Conservation (phyloP, 2,113 vertebrate species). For the Pholis gunnellus region DNA sequence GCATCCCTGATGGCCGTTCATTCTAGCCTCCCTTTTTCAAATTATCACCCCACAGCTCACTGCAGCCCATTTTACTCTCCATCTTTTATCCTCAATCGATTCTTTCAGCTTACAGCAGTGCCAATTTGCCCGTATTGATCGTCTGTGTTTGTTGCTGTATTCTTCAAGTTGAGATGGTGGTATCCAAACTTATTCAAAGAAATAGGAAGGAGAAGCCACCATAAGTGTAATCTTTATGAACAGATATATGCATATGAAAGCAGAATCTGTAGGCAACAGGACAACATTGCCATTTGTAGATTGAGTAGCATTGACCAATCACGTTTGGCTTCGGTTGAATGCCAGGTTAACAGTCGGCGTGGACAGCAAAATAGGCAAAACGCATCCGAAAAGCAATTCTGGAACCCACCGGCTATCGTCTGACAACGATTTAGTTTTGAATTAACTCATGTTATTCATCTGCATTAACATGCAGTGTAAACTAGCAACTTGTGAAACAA, state of each 20-base stretch:
- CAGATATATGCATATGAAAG: not conserved
- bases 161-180: slow-evolving; percentile 12
- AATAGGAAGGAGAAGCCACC: not conserved
- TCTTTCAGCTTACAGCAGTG: slow-evolving; percentile 33
- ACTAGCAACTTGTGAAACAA: not conserved
- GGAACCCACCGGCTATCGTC: too few species aligned
- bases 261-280: not conserved
- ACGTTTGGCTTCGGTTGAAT: not conserved
- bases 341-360: not conserved
- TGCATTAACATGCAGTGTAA: not conserved
- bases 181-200: slow-evolving; percentile 25
- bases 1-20: not conserved
- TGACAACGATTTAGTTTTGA: not conserved
- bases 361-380: not conserved
- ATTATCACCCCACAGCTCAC: slow-evolving; percentile 26
- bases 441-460: not conserved
- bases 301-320: too few species aligned
- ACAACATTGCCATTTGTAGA: not conserved
- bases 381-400: not conserved
- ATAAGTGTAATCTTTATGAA: not conserved
- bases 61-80: slow-evolving; percentile 28
- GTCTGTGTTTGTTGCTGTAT: slow-evolving; percentile 38
- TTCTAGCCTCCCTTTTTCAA: slow-evolving; percentile 28
- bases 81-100: slow-evolving; percentile 40
- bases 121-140: slow-evolving; percentile 63